A percentile compares a stretch with the other conserved stretches of the same genome.
Conservation (phyloP, 30 jellyfish, hydroid and myxozoan genomes). For the Aurelia sp. region DNA sequence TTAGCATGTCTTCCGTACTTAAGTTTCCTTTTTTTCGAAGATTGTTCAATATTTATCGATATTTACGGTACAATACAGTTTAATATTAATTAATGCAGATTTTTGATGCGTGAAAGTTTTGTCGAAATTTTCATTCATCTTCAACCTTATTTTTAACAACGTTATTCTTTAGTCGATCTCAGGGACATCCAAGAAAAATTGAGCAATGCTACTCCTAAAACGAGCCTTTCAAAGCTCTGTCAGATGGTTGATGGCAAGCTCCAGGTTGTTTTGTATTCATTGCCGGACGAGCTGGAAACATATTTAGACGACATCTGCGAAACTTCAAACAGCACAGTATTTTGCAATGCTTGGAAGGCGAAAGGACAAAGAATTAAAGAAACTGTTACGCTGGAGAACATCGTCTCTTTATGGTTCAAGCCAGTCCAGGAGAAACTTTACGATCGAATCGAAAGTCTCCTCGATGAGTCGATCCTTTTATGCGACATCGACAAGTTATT, state of each 20-base stretch:
- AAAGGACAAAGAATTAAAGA: background rate
- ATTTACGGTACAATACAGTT: too few relatives aligned
- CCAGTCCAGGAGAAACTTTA: constrained; percentile 12
- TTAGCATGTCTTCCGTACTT: too few relatives aligned
- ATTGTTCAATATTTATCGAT: too few relatives aligned
- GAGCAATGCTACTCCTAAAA: too few relatives aligned
- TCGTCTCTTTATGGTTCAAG: background rate
- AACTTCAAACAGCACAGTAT: constrained; percentile 3
- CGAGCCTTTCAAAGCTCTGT: too few relatives aligned
- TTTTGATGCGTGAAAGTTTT: too few relatives aligned
- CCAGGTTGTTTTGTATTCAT: background rate
- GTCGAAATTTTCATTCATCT: too few relatives aligned
- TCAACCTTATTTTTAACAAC: too few relatives aligned
- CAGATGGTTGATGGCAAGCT: background rate
- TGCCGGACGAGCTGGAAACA: constrained; percentile 14
- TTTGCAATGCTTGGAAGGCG: constrained; percentile 12
- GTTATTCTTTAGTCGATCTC: too few relatives aligned
- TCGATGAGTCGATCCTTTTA: constrained; percentile 24
- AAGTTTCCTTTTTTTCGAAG: too few relatives aligned
- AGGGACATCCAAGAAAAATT: too few relatives aligned
- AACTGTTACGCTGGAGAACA: background rate
- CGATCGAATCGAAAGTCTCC: constrained; percentile 1
- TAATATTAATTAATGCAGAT: too few relatives aligned
- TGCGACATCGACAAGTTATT: background rate
- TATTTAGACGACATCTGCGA: background rate